Base-by-base conservation (phyloP, 2,797 vertebrate genomes). In the Eremophila alpestris region DNA sequence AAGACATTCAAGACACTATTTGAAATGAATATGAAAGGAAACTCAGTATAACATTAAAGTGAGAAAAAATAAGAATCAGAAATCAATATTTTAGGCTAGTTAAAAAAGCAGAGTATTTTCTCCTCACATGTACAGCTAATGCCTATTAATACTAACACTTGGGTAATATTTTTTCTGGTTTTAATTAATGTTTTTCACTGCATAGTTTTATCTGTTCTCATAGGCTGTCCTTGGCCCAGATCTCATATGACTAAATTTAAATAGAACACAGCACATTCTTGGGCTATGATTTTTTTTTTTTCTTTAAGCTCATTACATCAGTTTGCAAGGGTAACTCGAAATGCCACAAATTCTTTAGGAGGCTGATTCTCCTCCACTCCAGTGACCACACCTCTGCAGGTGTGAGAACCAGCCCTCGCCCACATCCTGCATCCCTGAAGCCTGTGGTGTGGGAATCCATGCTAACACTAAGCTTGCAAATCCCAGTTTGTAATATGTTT, bases 1-100 rank as follows among this genome's bases (percentile, higher is more conserved):
- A 77, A 91, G 83, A 41, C 15, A 48, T 73, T 75, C 36, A 78
- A 81, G 48, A 59, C 16, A 43, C 8, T 75, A 40, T 93, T 88
- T 95, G 51, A 36, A 93, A 83, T 93, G 88, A 26, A 52, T 27
- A 58, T 88, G 43, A 92, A 90, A 75, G 24, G 38, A 92, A 92
- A 54, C 10, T 54, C 2, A 2, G 20, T 64, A n/a, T 8, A 64
- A n/a, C 9, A 64, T 43, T 58, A 75, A 81, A 71, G 51, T 19
- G 21, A 77, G 49, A 71, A 94, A 83, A 95, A 71, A 56, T 60
- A 91, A 75, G 49, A 83, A 60, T 43, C 19, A 76, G 26, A 88
- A 91, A 75, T 73, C 36, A 69, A 9, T 83, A 85, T 65, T 81
- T 81, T 52, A 77, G 16, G 6, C 12, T 76, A 55, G 62, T 48